phyloP scores from a whole-genome alignment of 2,113 vertebrate species.

The Pithys albifrons region DNA sequence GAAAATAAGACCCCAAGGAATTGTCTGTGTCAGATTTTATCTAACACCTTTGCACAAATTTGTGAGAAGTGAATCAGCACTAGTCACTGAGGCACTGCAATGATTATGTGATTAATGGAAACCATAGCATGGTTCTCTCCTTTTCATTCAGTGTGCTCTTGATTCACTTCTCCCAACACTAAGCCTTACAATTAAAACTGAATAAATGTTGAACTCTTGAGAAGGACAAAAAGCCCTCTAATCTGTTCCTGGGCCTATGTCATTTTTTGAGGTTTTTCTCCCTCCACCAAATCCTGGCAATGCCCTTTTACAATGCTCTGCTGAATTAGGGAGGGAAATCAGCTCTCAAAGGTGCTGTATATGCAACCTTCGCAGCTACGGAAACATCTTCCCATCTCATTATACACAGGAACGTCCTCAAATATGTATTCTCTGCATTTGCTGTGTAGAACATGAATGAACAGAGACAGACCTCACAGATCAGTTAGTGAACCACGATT shows the following conservation, averaged over 20 bases:
- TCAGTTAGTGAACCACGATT: not conserved
- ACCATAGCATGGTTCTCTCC: not conserved
- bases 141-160: not conserved
- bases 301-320: not conserved
- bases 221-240: not conserved
- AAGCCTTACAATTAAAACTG: not conserved
- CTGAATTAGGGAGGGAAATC: not conserved
- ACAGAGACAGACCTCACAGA: not conserved
- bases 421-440: not conserved
- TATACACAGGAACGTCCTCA: not conserved
- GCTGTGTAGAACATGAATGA: fast-evolving
- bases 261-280: not conserved
- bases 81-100: not conserved
- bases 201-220: not conserved
- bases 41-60: not conserved
- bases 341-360: not conserved
- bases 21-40: not conserved
- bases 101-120: not conserved
- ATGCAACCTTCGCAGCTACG: fast-evolving
- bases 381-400: not conserved
- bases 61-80: not conserved
- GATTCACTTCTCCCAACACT: not conserved
- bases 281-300: not conserved
- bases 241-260: not conserved
- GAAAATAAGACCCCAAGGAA: not conserved